Evolutionary conservation across 2,888 invertebrate species (phyloP), one percentile per base, ranked within the genome.

Genomic region (Phalangium opilio): DNA sequence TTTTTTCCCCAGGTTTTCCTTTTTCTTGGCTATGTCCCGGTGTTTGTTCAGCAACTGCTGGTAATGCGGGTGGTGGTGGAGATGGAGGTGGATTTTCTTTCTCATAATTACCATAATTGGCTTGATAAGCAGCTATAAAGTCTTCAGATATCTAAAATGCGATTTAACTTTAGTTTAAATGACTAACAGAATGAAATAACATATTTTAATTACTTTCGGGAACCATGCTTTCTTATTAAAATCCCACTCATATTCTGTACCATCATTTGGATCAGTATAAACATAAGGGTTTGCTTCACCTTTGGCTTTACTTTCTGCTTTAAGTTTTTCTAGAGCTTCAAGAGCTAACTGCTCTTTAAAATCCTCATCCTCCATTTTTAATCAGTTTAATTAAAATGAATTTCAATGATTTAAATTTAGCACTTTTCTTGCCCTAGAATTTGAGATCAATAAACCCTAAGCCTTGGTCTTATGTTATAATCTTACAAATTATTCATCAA

Each of bases 71-170:
- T n/a, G n/a, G n/a, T n/a, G n/a, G n/a, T 48, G 47, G 36, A 17
- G 64, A 63, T 19, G 49, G 40, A 47, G 47, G 36, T 43, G 56
- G 50, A 27, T 68, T 50, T 44, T 63, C n/a, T 50, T 50, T 47
- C 41, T 52, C 40, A 44, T 43, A 48, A 49, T 51, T 35, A 41
- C 48, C 50, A 33, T 96, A 96, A 61, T 75, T 87, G 78, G 95
- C 82, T 69, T 96, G 93, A 70, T 98, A 98, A 48, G 75, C 75
- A 1, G 95, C 96, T 71, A 96, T 76, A 62, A 96, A 96, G 59
- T 96, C 89, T 60, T 91, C 91, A 70, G 93, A 89, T 52, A 96
- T 77, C 74, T 77, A 63, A 5, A n/a, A n/a, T n/a, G n/a, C n/a
- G n/a, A n/a, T n/a, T 15, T 40, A 39, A 36, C 34, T 36, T 4